Percentiles rank a stretch among this genome's conserved stretches.
phyloP scores from a whole-genome alignment of 2,888 invertebrate species.

The Epirrhoe alternata region DNA sequence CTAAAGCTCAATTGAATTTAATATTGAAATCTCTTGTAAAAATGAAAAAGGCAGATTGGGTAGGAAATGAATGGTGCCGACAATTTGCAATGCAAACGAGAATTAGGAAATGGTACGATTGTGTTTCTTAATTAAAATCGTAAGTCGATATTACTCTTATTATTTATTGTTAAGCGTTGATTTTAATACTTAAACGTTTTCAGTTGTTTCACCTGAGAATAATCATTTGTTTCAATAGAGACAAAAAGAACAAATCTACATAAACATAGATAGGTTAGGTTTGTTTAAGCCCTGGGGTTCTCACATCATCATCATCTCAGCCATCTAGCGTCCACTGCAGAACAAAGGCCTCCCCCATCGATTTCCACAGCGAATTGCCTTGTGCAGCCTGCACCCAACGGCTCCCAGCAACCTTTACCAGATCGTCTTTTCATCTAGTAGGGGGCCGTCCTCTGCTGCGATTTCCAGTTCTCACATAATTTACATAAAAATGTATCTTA shows the following conservation, averaged over 20 bases:
- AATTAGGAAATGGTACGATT: constrained; percentile 51
- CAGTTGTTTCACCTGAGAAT: not conserved
- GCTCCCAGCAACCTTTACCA: too few relatives aligned
- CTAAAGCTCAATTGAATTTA: constrained; percentile 25
- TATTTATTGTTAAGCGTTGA: not conserved
- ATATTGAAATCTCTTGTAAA: constrained; percentile 30
- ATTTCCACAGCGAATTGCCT: too few relatives aligned
- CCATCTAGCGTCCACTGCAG: too few relatives aligned
- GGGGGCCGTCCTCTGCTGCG: too few relatives aligned
- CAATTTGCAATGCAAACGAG: constrained; percentile 69
- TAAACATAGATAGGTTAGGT: too few relatives aligned
- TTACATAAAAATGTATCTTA: too few relatives aligned
- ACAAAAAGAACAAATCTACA: not conserved
- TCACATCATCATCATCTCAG: too few relatives aligned
- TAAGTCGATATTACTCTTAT: constrained; percentile 13
- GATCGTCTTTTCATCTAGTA: too few relatives aligned
- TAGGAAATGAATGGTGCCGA: constrained; percentile 57
- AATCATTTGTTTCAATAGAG: not conserved
- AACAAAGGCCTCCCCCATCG: too few relatives aligned
- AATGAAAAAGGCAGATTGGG: constrained; percentile 50
- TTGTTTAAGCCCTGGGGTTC: too few relatives aligned
- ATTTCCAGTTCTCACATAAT: too few relatives aligned
- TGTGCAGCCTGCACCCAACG: too few relatives aligned
- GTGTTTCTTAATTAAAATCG: constrained; percentile 52
- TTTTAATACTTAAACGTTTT: not conserved